Evolutionary conservation across 2,113 vertebrate genomes (phyloP).

Genomic region (Brienomyrus brachyistius): DNA sequence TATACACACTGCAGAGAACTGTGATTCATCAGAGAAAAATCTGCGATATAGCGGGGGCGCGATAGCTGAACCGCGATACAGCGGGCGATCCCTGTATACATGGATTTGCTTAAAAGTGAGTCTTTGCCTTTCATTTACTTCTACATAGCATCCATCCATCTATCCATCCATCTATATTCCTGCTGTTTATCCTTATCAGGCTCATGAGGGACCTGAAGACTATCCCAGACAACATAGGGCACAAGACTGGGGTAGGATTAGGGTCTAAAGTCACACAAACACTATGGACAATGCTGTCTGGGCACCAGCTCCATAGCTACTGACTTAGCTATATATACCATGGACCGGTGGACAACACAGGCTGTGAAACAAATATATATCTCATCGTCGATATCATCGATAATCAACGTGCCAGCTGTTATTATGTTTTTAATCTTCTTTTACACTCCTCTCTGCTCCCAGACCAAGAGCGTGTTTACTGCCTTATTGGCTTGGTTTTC

Average conservation of each 20-base stretch:
- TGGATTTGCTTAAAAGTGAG: background rate
- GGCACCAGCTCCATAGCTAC: background rate
- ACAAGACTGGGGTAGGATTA: background rate
- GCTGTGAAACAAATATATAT: background rate
- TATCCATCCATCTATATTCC: background rate
- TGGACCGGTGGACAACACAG: background rate
- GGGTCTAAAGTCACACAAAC: background rate
- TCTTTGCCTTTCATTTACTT: background rate
- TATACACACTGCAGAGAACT: no score
- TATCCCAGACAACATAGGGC: background rate
- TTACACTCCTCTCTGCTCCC: background rate
- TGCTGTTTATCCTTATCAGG: background rate
- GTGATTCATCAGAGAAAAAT: no score
- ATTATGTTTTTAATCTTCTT: constrained; percentile 1
- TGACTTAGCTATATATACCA: background rate
- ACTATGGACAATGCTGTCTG: background rate
- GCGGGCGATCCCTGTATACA: background rate
- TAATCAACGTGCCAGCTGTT: background rate
- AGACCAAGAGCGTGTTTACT: background rate
- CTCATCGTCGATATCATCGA: background rate
- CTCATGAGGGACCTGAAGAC: background rate
- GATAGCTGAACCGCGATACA: no score
- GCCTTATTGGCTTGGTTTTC: background rate
- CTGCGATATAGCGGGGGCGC: no score
- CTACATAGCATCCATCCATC: background rate